Conservation (phyloP, 2,113 vertebrate species). For the Antigone vipio region DNA sequence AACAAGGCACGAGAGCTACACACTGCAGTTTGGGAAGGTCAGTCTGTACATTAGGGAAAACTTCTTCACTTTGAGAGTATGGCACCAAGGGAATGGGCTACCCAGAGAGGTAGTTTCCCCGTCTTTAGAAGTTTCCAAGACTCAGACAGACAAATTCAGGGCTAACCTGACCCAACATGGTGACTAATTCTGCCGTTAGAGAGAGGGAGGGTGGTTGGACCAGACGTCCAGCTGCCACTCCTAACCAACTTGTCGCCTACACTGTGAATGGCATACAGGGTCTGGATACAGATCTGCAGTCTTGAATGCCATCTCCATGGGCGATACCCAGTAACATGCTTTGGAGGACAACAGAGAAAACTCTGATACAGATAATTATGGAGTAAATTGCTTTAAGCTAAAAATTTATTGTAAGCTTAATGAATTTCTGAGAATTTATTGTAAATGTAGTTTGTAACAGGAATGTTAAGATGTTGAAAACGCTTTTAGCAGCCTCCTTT, state of each 20-base stretch:
- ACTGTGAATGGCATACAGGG: not conserved
- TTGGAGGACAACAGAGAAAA: not conserved
- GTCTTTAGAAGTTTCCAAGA: not conserved
- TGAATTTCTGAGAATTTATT: conserved; percentile 13
- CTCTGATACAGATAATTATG: not conserved
- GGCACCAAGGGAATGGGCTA: not conserved
- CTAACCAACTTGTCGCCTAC: not conserved
- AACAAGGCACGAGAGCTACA: not conserved
- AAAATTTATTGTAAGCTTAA: not conserved
- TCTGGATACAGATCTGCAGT: not conserved
- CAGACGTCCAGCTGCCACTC: not conserved
- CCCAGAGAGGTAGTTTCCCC: not conserved
- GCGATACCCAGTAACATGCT: not conserved
- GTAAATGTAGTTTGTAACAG: not conserved
- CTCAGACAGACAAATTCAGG: not conserved
- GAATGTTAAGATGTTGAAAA: not conserved
- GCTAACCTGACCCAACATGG: not conserved
- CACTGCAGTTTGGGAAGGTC: not conserved
- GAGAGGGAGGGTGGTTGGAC: not conserved
- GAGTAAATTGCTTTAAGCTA: not conserved
- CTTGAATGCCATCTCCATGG: not conserved
- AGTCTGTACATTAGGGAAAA: not conserved
- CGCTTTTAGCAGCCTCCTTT: not conserved
- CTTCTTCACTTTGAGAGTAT: not conserved
- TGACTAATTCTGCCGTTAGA: not conserved